These are phyloP conservation scores for Crepidodera aurea DNA, from an alignment of 2,888 invertebrate genomes.

Conservation along the genomic window DNA sequence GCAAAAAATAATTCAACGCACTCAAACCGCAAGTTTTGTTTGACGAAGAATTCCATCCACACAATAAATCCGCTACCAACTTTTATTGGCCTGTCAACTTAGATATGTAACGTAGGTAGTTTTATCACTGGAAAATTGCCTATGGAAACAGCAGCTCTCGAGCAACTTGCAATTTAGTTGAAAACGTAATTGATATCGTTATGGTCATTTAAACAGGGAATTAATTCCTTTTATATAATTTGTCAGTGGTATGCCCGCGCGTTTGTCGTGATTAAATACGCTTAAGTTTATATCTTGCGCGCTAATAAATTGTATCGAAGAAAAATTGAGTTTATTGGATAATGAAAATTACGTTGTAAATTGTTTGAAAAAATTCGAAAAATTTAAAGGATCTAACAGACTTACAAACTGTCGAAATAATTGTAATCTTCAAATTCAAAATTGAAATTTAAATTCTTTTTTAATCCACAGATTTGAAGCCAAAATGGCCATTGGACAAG, in stretches of 20 bases:
- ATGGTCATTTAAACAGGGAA: conserved; percentile 36
- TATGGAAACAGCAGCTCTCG: conserved; percentile 71
- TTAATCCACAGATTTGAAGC: too few relatives aligned
- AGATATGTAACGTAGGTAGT: conserved; percentile 32
- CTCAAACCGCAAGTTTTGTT: too few relatives aligned
- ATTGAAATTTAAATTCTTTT: too few relatives aligned
- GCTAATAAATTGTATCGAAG: neutral
- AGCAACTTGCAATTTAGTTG: conserved; percentile 26
- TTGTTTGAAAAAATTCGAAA: too few relatives aligned
- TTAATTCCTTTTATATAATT: conserved; percentile 37
- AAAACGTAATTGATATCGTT: conserved; percentile 41
- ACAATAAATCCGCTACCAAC: conserved; percentile 29
- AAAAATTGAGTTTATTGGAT: neutral
- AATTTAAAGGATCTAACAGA: too few relatives aligned
- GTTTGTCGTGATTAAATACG: neutral
- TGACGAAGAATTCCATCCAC: conserved; percentile 13
- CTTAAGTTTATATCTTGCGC: neutral
- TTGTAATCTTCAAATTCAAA: too few relatives aligned
- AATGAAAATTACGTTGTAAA: neutral
- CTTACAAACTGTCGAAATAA: too few relatives aligned
- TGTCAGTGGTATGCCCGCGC: conserved; percentile 24
- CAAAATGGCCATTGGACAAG: too few relatives aligned
- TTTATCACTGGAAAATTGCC: conserved; percentile 50
- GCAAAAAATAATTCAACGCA: too few relatives aligned
- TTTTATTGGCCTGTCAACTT: conserved; percentile 37